Percentiles rank a stretch among this genome's conserved stretches.
phyloP scores from a whole-genome alignment of 2,888 invertebrate species.

The Cataglyphis altisquamis region DNA sequence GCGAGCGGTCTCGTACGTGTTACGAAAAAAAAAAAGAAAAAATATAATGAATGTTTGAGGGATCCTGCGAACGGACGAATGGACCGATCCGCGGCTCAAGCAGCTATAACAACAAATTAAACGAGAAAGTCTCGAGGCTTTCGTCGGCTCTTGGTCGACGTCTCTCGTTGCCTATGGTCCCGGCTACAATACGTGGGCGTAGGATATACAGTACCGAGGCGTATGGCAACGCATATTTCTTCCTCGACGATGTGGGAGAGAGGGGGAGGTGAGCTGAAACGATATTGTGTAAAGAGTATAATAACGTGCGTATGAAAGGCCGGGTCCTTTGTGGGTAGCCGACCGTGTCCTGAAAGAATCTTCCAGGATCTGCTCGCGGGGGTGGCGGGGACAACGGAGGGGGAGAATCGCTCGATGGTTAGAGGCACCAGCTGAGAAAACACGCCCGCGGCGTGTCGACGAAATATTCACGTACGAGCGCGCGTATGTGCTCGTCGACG shows the following conservation, averaged over 20 bases:
- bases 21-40: constrained; percentile 76
- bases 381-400: constrained; percentile 57
- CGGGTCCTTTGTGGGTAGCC: constrained; percentile 85
- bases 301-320: constrained; percentile 82
- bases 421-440: constrained; percentile 85
- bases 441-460: constrained; percentile 82
- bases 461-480: constrained; percentile 56
- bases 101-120: constrained; percentile 86
- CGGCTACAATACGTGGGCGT: constrained; percentile 71
- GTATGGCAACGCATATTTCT: constrained; percentile 58
- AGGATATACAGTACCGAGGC: constrained; percentile 66
- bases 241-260: constrained; percentile 41
- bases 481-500: constrained; percentile 19
- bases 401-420: constrained; percentile 76
- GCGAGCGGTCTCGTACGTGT: constrained; percentile 71
- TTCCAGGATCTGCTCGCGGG: constrained; percentile 71
- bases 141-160: constrained; percentile 71
- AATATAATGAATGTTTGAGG: constrained; percentile 85
- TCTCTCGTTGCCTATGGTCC: constrained; percentile 52
- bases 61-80: constrained; percentile 75
- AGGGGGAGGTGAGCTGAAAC: constrained; percentile 75
- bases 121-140: constrained; percentile 77
- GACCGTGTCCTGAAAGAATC: constrained; percentile 85
- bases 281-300: constrained; percentile 85
- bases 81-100: constrained; percentile 78